These are phyloP conservation scores for Oceanodroma leucorhoa DNA, from an alignment of 2,797 vertebrate genomes.

Conservation along the genomic window DNA sequence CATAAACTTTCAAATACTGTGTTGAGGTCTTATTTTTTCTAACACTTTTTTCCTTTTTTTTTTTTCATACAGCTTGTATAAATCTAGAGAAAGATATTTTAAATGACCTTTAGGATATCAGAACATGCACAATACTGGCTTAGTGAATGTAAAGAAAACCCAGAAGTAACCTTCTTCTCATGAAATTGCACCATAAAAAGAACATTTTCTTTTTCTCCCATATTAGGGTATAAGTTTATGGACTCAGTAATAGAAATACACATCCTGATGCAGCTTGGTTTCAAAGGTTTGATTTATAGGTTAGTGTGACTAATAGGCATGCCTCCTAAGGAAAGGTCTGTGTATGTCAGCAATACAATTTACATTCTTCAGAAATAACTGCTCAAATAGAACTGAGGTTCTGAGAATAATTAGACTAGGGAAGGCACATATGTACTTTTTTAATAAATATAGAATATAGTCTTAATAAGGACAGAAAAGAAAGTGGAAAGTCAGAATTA, in stretches of 20 bases:
- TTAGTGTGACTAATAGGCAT: background rate
- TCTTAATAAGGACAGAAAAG: background rate
- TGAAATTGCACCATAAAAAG: background rate
- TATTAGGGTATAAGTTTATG: background rate
- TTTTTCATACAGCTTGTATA: background rate
- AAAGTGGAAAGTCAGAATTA: background rate
- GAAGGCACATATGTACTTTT: background rate
- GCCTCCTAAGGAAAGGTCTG: background rate
- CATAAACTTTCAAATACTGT: background rate
- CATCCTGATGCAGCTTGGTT: background rate
- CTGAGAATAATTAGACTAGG: background rate
- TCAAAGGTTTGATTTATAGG: background rate
- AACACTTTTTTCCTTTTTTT: background rate
- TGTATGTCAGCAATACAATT: background rate
- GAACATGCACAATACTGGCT: background rate
- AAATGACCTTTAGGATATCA: background rate
- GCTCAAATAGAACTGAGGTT: background rate
- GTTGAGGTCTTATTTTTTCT: background rate
- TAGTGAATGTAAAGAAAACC: background rate
- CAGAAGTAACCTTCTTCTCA: background rate
- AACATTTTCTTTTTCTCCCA: background rate
- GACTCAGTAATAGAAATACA: background rate
- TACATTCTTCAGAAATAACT: background rate
- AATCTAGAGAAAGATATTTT: background rate
- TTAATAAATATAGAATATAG: background rate